phyloP scores from a whole-genome alignment of 2,888 invertebrate genomes.

The Germaria angustata region DNA sequence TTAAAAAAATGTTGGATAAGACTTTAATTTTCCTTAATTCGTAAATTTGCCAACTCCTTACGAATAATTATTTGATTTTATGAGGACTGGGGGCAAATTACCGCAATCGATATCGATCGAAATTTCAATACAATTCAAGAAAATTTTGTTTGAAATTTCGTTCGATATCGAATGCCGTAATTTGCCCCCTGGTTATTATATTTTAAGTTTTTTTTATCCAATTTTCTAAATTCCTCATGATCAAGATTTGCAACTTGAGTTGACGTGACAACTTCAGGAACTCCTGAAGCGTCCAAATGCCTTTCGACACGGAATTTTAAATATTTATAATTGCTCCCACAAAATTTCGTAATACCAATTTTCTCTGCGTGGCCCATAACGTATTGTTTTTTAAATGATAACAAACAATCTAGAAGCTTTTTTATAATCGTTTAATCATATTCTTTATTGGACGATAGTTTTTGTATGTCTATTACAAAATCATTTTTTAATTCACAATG shows the following conservation, averaged over 20 bases:
- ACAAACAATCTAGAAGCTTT: too few species aligned
- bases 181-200: background rate
- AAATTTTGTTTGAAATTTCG: too few species aligned
- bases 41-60: constrained; percentile 21
- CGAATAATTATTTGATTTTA: background rate
- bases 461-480: too few species aligned
- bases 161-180: too few species aligned
- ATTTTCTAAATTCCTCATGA: too few species aligned
- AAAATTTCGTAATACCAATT: background rate
- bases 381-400: background rate
- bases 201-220: too few species aligned
- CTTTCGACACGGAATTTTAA: background rate
- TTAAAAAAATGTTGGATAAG: background rate
- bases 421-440: too few species aligned
- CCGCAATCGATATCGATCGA: too few species aligned
- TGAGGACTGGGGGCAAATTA: background rate
- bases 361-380: background rate
- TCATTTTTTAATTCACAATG: too few species aligned
- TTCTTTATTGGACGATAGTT: too few species aligned
- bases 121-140: too few species aligned
- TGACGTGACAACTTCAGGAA: constrained; percentile 1
- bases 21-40: too few species aligned
- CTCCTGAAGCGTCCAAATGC: background rate
- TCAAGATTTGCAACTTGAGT: background rate
- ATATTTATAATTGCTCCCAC: background rate